Evolutionary conservation across 2,888 invertebrate species (phyloP), one percentile per base, ranked within the genome.

Genomic region (Hoplodrina blanda): DNA sequence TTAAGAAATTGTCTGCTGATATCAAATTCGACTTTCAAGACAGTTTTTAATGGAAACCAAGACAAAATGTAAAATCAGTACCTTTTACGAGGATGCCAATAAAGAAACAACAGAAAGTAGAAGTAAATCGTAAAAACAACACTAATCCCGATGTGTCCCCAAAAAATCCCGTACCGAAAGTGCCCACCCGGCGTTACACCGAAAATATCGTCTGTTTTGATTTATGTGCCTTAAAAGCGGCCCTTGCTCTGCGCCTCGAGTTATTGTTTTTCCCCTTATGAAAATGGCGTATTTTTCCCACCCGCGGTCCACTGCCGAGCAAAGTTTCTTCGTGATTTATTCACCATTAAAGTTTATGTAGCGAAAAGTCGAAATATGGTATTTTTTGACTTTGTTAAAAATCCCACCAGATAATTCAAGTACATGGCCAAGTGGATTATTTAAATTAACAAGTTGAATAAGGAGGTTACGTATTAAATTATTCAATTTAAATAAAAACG

Each of bases 201-300:
- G 90, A 92, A 92, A 94, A 94, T 93, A 94, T 93, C 92, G 91
- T 89, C 90, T 90, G 91, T 92, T 94, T 92, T 95, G 95, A 95
- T 95, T 95, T 95, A 95, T 94, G 93, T 91, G 88, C 91, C 93
- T 93, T 93, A 93, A 95, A 95, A 92, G 91, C 93, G 92, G 91
- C 91, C 94, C 93, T 91, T 91, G 92, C 90, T 90, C 92, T 86
- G 85, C 90, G 91, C 92, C 91, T 91, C 90, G 87, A 91, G 92
- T 94, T 94, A 95, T 95, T 95, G 94, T 95, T 94, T 94, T 92
- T 92, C 91, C 91, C 91, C 92, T 95, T 94, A 94, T 92, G 94
- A 94, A 94, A 94, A 93, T 90, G 88, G 90, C 91, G 89, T 90
- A 92, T 92, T 93, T 93, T 92, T 91, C 90, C 86, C 89, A 86